These are phyloP conservation scores for Hedychridium roseum DNA, from an alignment of 2,888 invertebrate species.

Conservation along the genomic window DNA sequence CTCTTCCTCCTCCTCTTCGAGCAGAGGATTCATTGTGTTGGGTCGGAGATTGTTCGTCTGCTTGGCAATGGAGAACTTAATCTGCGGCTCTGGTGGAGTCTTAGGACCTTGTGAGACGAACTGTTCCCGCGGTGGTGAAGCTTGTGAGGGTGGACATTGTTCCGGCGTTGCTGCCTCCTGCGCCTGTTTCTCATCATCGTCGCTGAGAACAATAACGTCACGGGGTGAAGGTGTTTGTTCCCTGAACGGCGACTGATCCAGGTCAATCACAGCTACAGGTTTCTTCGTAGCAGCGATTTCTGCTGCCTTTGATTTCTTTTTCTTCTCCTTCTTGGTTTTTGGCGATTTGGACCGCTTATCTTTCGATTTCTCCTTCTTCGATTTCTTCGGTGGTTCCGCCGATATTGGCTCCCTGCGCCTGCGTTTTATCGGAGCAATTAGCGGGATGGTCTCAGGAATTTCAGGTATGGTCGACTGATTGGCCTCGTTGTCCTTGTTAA, in stretches of 20 bases:
- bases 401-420: slow-evolving; percentile 60
- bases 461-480: slow-evolving; percentile 44
- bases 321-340: slow-evolving; percentile 59
- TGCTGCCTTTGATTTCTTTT: slow-evolving; percentile 60
- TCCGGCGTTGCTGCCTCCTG: slow-evolving; percentile 46
- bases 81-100: slow-evolving; percentile 78
- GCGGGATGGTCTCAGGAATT: slow-evolving; percentile 54
- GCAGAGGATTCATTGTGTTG: slow-evolving; percentile 68
- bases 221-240: slow-evolving; percentile 83
- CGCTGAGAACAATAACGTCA: slow-evolving; percentile 83
- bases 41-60: slow-evolving; percentile 54
- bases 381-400: slow-evolving; percentile 52
- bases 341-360: slow-evolving; percentile 55
- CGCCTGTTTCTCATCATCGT: slow-evolving; percentile 72
- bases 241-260: slow-evolving; percentile 85
- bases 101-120: slow-evolving; percentile 70
- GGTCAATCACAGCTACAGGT: slow-evolving; percentile 85
- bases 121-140: slow-evolving; percentile 49
- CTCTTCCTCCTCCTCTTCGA: slow-evolving; percentile 68
- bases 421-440: slow-evolving; percentile 60
- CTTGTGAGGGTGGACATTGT: slow-evolving; percentile 44
- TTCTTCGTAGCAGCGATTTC: slow-evolving; percentile 69
- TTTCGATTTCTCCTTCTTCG: slow-evolving; percentile 61
- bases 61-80: slow-evolving; percentile 70
- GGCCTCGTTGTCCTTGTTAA: slow-evolving; percentile 71